Conservation (phyloP, 2,797 vertebrate genomes). For the Enteromius treurensis region DNA sequence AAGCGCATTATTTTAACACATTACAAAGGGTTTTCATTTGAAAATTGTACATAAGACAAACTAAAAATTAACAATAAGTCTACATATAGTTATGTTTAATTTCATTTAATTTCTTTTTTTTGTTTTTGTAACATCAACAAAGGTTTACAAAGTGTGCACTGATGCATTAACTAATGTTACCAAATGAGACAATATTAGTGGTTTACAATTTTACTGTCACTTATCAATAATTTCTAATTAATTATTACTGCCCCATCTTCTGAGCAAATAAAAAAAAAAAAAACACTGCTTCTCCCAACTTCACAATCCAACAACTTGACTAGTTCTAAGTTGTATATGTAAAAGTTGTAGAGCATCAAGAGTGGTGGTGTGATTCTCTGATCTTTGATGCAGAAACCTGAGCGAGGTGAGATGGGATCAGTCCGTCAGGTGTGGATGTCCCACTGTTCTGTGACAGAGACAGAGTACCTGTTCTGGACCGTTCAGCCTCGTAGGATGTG, state of each 20-base stretch:
- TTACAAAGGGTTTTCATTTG: too few relatives aligned
- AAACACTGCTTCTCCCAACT: neutral
- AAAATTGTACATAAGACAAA: too few relatives aligned
- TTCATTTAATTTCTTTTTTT: too few relatives aligned
- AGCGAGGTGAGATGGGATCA: conserved; percentile 9
- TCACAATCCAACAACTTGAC: neutral
- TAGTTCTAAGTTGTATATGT: neutral
- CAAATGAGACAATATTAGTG: neutral
- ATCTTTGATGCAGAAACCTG: conserved; percentile 12
- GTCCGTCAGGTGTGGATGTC: conserved; percentile 66
- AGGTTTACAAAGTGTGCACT: neutral
- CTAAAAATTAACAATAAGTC: too few relatives aligned
- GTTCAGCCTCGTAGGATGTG: conserved; percentile 85
- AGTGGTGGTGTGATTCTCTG: neutral
- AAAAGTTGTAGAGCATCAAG: neutral
- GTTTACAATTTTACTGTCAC: neutral
- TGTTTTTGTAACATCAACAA: too few relatives aligned
- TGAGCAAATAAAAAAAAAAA: neutral
- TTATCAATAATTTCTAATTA: neutral
- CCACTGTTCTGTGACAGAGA: conserved; percentile 92
- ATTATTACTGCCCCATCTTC: too few relatives aligned
- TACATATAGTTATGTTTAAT: too few relatives aligned
- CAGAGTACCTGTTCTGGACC: conserved; percentile 92
- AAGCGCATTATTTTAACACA: too few relatives aligned
- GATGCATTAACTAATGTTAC: neutral